Conservation (phyloP, 1,140 invertebrate genomes). For the Lucilia cuprina region DNA sequence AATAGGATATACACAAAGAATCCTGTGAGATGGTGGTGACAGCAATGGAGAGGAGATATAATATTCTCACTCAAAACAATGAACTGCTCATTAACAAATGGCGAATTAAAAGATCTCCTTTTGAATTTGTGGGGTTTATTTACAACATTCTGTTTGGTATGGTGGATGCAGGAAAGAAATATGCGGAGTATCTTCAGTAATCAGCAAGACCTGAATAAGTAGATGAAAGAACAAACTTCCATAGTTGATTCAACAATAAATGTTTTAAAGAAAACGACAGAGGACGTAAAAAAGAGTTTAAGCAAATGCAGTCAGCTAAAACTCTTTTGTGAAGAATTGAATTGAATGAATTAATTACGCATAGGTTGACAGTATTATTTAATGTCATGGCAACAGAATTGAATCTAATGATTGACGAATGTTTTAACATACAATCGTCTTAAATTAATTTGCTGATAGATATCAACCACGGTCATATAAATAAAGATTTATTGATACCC, state of each 20-base stretch:
- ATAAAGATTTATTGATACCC: neutral
- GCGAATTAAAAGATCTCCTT: conserved; percentile 16
- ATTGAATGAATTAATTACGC: neutral
- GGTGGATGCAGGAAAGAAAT: conserved; percentile 28
- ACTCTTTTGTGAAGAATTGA: neutral
- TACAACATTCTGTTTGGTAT: conserved; percentile 6
- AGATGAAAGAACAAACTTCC: neutral
- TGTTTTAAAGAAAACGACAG: conserved; percentile 13
- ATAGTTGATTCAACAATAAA: conserved; percentile 17
- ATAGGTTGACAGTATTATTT: neutral
- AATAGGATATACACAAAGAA: neutral
- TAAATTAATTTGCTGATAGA: neutral
- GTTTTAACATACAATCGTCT: too few relatives aligned
- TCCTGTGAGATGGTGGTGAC: too few relatives aligned
- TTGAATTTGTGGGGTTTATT: conserved; percentile 26
- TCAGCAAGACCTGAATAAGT: conserved; percentile 11
- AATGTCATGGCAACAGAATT: neutral
- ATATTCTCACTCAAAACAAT: neutral
- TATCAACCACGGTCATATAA: neutral
- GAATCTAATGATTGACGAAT: neutral
- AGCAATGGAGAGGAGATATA: neutral
- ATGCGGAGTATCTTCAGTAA: conserved; percentile 26
- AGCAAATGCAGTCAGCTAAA: neutral
- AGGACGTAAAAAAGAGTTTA: neutral
- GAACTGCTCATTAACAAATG: neutral